Conservation (phyloP, 2,888 invertebrate species). For the Leucoptera coffeella region DNA sequence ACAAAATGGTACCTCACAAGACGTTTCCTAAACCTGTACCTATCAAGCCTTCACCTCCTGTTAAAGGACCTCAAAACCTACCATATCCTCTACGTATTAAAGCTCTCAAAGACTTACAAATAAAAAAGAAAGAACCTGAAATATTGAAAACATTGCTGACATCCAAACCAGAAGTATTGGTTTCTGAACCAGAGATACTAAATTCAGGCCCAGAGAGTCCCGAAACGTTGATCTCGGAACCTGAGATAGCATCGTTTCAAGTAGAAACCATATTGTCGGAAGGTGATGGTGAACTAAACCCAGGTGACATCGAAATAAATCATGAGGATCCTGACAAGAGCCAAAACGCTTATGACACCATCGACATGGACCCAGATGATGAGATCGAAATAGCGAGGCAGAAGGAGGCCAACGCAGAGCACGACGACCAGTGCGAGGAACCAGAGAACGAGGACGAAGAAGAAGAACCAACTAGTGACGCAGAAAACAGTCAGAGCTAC, state of each 20-base stretch:
- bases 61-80: constrained; percentile 25
- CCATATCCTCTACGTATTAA: constrained; percentile 44
- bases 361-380: constrained; percentile 44
- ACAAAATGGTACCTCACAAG: constrained; percentile 24
- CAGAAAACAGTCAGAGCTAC: constrained; percentile 7
- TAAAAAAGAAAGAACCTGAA: constrained; percentile 43
- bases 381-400: constrained; percentile 43
- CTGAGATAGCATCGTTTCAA: constrained; percentile 46
- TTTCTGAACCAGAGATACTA: constrained; percentile 42
- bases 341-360: constrained; percentile 28
- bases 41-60: constrained; percentile 17
- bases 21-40: constrained; percentile 29
- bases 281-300: constrained; percentile 21
- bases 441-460: constrained; percentile 13
- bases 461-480: constrained; percentile 14
- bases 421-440: constrained; percentile 4
- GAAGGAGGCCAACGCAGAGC: constrained; percentile 1
- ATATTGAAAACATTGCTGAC: constrained; percentile 45
- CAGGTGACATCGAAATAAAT: constrained; percentile 18
- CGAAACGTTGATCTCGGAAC: constrained; percentile 44
- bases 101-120: constrained; percentile 46
- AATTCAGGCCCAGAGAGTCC: constrained; percentile 48
- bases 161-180: constrained; percentile 35
- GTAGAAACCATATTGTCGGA: constrained; percentile 43
- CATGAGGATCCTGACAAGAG: constrained; percentile 17